These are phyloP conservation scores for Tinamus guttatus DNA, from an alignment of 2,113 vertebrate genomes.

Conservation along the genomic window DNA sequence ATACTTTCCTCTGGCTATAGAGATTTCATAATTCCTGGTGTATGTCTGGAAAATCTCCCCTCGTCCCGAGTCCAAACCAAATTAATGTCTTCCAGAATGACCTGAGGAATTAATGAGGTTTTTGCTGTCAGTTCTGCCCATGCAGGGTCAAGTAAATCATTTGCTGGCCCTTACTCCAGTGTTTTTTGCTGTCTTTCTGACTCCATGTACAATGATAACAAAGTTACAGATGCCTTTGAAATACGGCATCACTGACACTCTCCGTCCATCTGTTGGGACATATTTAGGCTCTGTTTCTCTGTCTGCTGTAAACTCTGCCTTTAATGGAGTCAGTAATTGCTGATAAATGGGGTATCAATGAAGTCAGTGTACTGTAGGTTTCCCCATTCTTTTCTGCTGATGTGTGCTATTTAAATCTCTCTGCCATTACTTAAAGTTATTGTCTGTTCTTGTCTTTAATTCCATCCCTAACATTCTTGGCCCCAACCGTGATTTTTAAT, in stretches of 20 bases:
- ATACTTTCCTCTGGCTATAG: conserved; percentile 87
- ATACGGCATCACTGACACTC: conserved; percentile 91
- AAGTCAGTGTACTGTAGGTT: conserved; percentile 85
- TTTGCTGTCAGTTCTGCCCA: conserved; percentile 88
- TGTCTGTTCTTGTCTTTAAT: conserved; percentile 72
- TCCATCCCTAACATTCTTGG: conserved; percentile 64
- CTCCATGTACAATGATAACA: conserved; percentile 90
- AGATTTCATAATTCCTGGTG: conserved; percentile 96
- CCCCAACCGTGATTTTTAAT: conserved; percentile 46
- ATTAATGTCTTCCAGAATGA: conserved; percentile 96
- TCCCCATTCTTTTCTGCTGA: conserved; percentile 87
- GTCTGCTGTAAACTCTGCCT: conserved; percentile 87
- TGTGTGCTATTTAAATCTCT: conserved; percentile 79
- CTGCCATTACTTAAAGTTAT: conserved; percentile 75
- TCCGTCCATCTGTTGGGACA: conserved; percentile 87
- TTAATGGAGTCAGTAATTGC: conserved; percentile 90
- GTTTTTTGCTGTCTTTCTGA: conserved; percentile 81
- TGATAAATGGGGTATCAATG: conserved; percentile 93
- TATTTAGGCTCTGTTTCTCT: conserved; percentile 86
- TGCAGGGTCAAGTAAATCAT: conserved; percentile 98
- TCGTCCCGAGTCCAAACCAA: conserved; percentile 91
- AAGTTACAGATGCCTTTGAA: conserved; percentile 89
- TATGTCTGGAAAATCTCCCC: conserved; percentile 96
- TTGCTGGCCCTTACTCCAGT: conserved; percentile 85
- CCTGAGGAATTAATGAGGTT: conserved; percentile 98